These are phyloP conservation scores for Hyperopisus bebe DNA, from an alignment of 2,113 vertebrate species.

Conservation along the genomic window DNA sequence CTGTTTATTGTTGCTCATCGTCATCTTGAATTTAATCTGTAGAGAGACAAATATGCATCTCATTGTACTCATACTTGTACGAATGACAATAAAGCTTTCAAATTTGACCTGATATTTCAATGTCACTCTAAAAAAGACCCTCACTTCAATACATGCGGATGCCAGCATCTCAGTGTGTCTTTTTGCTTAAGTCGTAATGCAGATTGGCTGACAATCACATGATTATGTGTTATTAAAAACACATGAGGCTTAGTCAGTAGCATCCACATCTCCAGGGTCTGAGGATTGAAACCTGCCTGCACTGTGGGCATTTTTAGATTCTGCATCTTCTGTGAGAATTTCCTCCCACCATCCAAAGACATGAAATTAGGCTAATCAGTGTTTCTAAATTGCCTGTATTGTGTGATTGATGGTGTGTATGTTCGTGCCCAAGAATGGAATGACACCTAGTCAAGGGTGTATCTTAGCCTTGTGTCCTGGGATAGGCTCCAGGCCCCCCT, in stretches of 20 bases:
- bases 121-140: not conserved
- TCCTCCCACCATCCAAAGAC: not conserved
- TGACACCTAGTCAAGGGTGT: not conserved
- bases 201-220: not conserved
- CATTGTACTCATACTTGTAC: not conserved
- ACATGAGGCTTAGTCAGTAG: not conserved
- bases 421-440: not conserved
- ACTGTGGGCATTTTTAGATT: not conserved
- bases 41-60: not conserved
- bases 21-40: too few relatives aligned
- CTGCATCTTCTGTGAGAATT: not conserved
- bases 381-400: not conserved
- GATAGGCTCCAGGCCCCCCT: not conserved
- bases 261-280: not conserved
- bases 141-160: not conserved
- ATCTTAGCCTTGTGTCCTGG: not conserved
- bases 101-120: not conserved
- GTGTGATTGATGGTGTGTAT: not conserved
- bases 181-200: not conserved
- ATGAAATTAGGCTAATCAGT: not conserved
- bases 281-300: not conserved
- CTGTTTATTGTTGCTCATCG: not conserved
- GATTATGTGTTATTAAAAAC: not conserved
- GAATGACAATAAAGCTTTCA: not conserved
- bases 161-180: not conserved